A percentile compares a stretch with the other conserved stretches of the same genome.
Evolutionary conservation across 2,888 invertebrate genomes (phyloP).

Genomic region (Oscheius sp.): DNA sequence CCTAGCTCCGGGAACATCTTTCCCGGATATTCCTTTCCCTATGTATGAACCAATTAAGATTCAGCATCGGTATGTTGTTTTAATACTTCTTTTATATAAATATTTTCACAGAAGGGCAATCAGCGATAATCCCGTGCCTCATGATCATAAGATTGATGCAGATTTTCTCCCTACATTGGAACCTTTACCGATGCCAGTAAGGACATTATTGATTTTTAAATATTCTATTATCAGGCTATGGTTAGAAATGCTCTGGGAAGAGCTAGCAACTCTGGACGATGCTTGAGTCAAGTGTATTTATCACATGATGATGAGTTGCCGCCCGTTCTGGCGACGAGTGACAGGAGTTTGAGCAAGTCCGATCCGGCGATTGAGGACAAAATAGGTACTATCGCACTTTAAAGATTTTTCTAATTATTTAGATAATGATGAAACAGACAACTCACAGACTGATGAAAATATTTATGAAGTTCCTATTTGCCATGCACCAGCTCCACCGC

Average conservation of each 20-base stretch:
- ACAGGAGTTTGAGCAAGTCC: slow-evolving; percentile 28
- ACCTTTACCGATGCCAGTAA: not conserved
- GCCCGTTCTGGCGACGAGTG: not conserved
- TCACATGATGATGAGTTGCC: not conserved
- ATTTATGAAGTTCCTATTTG: not conserved
- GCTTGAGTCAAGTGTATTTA: slow-evolving; percentile 24
- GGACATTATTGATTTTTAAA: not conserved
- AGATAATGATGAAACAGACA: not conserved
- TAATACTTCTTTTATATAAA: not conserved
- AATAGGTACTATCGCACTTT: not conserved
- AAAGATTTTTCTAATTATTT: not conserved
- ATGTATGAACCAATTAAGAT: not conserved
- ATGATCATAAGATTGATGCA: not conserved
- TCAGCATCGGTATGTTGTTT: not conserved
- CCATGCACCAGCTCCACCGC: slow-evolving; percentile 16
- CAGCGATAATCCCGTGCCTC: slow-evolving; percentile 19
- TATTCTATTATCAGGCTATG: not conserved
- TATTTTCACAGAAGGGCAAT: slow-evolving; percentile 19
- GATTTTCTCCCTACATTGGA: slow-evolving; percentile 1
- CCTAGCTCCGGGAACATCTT: slow-evolving; percentile 15
- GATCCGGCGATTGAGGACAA: slow-evolving; percentile 27
- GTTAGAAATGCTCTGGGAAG: not conserved
- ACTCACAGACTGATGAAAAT: not conserved
- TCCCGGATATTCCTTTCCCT: not conserved
- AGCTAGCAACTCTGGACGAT: slow-evolving; percentile 5